Evolutionary conservation across 2,888 invertebrate species (phyloP), one percentile per base, ranked within the genome.

Genomic region (Drosophila meridiana): DNA sequence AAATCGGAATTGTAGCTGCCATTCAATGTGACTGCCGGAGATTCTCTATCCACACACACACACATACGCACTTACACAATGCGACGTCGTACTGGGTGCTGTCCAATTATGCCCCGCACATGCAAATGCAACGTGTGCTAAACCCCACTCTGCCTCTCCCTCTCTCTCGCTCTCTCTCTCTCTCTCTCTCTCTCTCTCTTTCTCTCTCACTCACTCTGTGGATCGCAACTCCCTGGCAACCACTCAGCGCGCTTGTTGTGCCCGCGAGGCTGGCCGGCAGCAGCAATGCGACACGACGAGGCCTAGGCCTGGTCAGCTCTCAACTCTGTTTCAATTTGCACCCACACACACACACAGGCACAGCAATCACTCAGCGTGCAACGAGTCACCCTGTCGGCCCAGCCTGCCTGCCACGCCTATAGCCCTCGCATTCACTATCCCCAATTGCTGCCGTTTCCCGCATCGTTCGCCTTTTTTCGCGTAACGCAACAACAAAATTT

Each of bases 61-160:
- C 30, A 56, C 55, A n/a, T 48, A 52, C 45, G 38, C 59, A 61
- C 56, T 70, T 61, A 58, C 42, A 56, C 43, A 52, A 52, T 43
- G 76, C 66, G 26, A 64, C 61, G 62, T 62, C 61, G 62, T 62
- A 70, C 83, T 73, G 78, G 82, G 73, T 61, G 78, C 78, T 86
- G 83, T 85, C 90, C 85, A 85, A 90, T 90, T 85, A 85, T 88
- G 90, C 83, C 87, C 66, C 87, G 87, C 85, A 89, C 85, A 85
- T 86, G 89, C 73, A 88, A 90, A 90, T 86, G 85, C 90, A 85
- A 86, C 86, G 86, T 88, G 86, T 28, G 53, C 48, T 52, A 36
- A 11, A 34, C 30, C 57, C 34, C 50, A 3, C 43, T 20, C 30
- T 3, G n/a, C 5, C n/a, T 43, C 58, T 40, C 59, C 38, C 26